A percentile compares a stretch with the other conserved stretches of the same genome.
Evolutionary conservation across 2,888 invertebrate genomes (phyloP).

Genomic region (Netelia fuscicornis): DNA sequence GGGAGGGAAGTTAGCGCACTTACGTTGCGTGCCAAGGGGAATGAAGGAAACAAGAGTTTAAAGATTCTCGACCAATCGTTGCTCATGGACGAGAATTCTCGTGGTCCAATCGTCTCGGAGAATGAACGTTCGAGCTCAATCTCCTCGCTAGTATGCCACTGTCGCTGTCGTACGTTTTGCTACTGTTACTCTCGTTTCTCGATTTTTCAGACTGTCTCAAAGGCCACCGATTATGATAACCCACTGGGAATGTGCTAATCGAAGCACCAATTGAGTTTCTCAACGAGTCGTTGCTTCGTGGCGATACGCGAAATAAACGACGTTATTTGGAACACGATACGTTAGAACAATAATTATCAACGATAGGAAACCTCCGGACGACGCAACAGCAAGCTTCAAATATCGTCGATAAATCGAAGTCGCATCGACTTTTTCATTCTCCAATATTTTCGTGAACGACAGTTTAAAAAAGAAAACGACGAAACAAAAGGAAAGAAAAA

Average conservation of each 20-base stretch:
- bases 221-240: slow-evolving; percentile 73
- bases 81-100: slow-evolving; percentile 66
- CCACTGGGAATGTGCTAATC: slow-evolving; percentile 68
- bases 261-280: slow-evolving; percentile 62
- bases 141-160: slow-evolving; percentile 9
- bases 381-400: not conserved
- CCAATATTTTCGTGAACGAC: too few relatives aligned
- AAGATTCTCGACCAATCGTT: slow-evolving; percentile 69
- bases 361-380: not conserved
- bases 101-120: slow-evolving; percentile 71
- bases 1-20: slow-evolving; percentile 23
- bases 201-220: slow-evolving; percentile 10
- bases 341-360: not conserved
- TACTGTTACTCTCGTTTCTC: not conserved
- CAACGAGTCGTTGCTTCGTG: not conserved
- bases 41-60: slow-evolving; percentile 67
- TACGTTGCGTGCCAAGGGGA: slow-evolving; percentile 53
- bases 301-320: not conserved
- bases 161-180: not conserved
- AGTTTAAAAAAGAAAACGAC: too few relatives aligned
- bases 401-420: not conserved
- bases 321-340: slow-evolving; percentile 14
- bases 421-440: too few relatives aligned
- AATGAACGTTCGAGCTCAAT: slow-evolving; percentile 61
- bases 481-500: too few relatives aligned